Percentiles rank a stretch among this genome's conserved stretches.
phyloP scores from a whole-genome alignment of 2,113 vertebrate species.

The Chaetodon auriga region DNA sequence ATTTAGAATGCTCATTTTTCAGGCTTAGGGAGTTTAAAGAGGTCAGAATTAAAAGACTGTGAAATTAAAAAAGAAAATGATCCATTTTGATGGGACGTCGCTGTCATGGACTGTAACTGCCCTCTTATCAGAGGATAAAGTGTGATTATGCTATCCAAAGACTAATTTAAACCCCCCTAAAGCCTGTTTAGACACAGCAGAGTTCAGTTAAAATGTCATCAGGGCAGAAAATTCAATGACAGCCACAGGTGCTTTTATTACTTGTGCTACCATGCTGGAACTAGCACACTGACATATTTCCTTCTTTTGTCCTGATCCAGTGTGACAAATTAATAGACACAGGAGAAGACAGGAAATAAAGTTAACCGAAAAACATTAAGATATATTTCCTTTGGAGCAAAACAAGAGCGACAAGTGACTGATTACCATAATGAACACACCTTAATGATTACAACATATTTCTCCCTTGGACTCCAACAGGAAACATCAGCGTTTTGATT shows the following conservation, averaged over 20 bases:
- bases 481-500: background rate
- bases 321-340: background rate
- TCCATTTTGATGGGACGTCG: conserved; percentile 5
- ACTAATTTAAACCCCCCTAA: conserved; percentile 3
- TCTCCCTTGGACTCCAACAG: background rate
- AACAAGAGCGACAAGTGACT: conserved; percentile 6
- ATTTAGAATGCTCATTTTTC: background rate
- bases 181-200: conserved; percentile 6
- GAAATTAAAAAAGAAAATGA: conserved; percentile 31
- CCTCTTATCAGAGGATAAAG: conserved; percentile 28
- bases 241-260: conserved; percentile 24
- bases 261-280: background rate
- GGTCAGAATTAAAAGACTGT: conserved; percentile 39
- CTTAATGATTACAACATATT: background rate
- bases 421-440: conserved; percentile 8
- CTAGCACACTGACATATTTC: background rate
- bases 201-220: conserved; percentile 15
- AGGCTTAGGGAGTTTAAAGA: conserved; percentile 3
- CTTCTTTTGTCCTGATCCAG: background rate
- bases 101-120: conserved; percentile 6
- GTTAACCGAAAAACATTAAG: background rate
- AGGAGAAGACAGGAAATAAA: background rate
- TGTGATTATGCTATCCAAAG: conserved; percentile 14
- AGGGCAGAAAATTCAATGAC: conserved; percentile 18
- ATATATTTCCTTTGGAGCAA: background rate